Conservation (phyloP, 2,113 vertebrate species). For the Urocynchramus pylzowi region DNA sequence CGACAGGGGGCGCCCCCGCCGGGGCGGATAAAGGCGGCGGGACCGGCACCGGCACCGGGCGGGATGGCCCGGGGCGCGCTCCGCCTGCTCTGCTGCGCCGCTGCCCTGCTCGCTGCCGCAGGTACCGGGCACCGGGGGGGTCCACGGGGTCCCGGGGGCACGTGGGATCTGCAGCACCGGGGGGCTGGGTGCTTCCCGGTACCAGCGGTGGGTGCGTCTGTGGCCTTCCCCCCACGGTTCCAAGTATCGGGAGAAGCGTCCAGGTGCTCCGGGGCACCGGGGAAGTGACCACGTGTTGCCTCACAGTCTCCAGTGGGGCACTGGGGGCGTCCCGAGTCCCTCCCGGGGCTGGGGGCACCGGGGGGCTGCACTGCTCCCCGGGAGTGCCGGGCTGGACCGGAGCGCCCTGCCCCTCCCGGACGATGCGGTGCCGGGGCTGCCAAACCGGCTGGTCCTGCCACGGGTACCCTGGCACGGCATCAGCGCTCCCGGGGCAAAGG, state of each 20-base stretch:
- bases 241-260: too few species aligned
- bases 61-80: not conserved
- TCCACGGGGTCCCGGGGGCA: not conserved
- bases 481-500: not conserved
- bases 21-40: not conserved
- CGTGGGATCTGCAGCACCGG: not conserved
- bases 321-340: not conserved
- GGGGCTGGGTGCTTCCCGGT: not conserved
- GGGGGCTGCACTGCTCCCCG: too few species aligned
- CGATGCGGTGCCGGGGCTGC: not conserved
- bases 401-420: not conserved
- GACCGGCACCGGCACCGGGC: not conserved
- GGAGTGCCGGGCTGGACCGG: not conserved
- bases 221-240: not conserved
- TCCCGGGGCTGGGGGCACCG: not conserved
- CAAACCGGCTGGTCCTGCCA: not conserved
- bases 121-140: not conserved
- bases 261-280: not conserved
- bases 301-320: accelerated
- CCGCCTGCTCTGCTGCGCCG: not conserved
- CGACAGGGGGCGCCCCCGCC: not conserved
- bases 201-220: not conserved
- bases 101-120: not conserved
- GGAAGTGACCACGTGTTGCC: accelerated
- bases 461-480: not conserved